Base-by-base conservation (phyloP, 2,888 invertebrate species). In the Scrobipalpa atriplicella region DNA sequence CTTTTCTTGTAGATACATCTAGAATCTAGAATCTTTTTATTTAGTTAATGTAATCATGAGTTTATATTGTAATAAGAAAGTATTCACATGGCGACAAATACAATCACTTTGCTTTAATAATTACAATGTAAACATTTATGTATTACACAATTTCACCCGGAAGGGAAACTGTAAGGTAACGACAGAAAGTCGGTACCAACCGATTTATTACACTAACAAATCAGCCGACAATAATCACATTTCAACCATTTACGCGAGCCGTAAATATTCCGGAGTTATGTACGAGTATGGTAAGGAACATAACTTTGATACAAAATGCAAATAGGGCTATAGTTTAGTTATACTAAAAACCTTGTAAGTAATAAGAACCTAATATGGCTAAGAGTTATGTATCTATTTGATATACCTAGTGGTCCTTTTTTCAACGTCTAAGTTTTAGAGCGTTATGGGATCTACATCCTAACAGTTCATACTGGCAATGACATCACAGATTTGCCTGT, bases 101-200 rank as follows among this genome's bases (percentile, higher is more conserved):
- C 47, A 47, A 5, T n/a, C 8, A 6, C 7, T 47, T 47, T 16
- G 47, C 47, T 47, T 47, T 47, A n/a, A 47, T 47, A 47, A 47
- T 47, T 47, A 8, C 47, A 16, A n/a, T 2, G 47, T 47, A 43
- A 1, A 47, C 47, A 47, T 47, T 47, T 47, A 47, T 47, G 47
- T 47, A 47, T 47, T 47, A n/a, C 16, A 16, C 47, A 47, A 47
- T 47, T 47, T 47, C 47, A 47, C 47, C 47, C n/a, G 47, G 47
- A 47, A 43, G 13, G 11, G 13, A 3, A 43, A 47, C 47, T 16
- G 47, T 29, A 29, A 29, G 29, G 29, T 29, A 29, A 29, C 29
- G 29, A 29, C 29, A 29, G 29, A 47, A 3, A 47, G 47, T 47
- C n/a, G 47, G 5, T 16, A 10, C 47, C 29, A 29, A n/a, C n/a